phyloP scores from a whole-genome alignment of 2,888 invertebrate species.

The Altica lythri region DNA sequence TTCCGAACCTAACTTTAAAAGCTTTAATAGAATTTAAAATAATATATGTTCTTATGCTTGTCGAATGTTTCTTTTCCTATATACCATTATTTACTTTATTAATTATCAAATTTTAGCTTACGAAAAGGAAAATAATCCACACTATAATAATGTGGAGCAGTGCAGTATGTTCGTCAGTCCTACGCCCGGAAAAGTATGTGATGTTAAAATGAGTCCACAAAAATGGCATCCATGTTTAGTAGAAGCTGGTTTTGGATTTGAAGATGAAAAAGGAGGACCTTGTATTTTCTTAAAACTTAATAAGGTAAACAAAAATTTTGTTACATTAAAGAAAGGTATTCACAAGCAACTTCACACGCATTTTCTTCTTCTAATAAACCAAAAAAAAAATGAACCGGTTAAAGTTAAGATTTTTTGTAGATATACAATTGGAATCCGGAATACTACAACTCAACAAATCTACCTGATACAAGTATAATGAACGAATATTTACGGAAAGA shows the following conservation, averaged over 20 bases:
- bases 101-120: too few relatives aligned
- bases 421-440: conserved; percentile 88
- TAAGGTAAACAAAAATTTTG: too few relatives aligned
- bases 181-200: conserved; percentile 74
- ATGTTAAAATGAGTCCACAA: conserved; percentile 69
- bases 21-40: not conserved
- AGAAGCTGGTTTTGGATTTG: conserved; percentile 83
- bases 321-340: too few relatives aligned
- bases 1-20: not conserved
- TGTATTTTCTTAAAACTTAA: conserved; percentile 97
- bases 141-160: conserved; percentile 54
- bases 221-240: conserved; percentile 76
- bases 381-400: not conserved
- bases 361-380: too few relatives aligned
- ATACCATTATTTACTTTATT: too few relatives aligned
- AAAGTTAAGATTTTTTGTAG: conserved; percentile 61
- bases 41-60: not conserved
- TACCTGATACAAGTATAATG: conserved; percentile 69
- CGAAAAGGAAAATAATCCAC: conserved; percentile 57
- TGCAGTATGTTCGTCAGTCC: conserved; percentile 68
- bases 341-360: too few relatives aligned
- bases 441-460: conserved; percentile 73
- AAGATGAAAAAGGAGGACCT: conserved; percentile 69
- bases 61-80: conserved; percentile 9
- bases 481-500: conserved; percentile 75